Conservation (phyloP, 2,888 invertebrate species). For the Limenitis camilla region DNA sequence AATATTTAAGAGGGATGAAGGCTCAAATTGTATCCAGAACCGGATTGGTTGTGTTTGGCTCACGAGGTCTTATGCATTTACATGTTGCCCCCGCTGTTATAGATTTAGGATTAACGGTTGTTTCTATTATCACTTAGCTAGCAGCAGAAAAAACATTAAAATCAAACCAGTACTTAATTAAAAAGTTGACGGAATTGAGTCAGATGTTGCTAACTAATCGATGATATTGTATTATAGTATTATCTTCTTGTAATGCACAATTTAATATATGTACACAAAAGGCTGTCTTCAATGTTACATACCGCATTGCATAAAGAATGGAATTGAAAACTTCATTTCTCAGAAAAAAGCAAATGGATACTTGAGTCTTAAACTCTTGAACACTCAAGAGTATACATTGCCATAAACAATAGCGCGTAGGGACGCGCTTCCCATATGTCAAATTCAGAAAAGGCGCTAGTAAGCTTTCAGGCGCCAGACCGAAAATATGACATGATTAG, state of each 20-base stretch:
- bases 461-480: too few species aligned
- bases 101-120: slow-evolving; percentile 32
- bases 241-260: slow-evolving; percentile 39
- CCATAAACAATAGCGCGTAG: too few species aligned
- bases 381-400: too few species aligned
- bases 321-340: too few species aligned
- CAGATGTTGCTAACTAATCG: slow-evolving; percentile 23
- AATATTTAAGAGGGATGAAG: background rate
- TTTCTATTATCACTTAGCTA: slow-evolving; percentile 30
- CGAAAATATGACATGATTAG: too few species aligned
- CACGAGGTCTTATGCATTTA: slow-evolving; percentile 24
- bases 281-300: slow-evolving; percentile 38
- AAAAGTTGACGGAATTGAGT: background rate
- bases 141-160: background rate
- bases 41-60: slow-evolving; percentile 26
- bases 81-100: slow-evolving; percentile 18
- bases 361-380: too few species aligned
- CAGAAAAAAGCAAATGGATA: too few species aligned
- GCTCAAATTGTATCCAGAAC: slow-evolving; percentile 4
- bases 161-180: background rate
- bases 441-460: too few species aligned
- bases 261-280: slow-evolving; percentile 44
- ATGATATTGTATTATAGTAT: background rate
- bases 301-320: too few species aligned
- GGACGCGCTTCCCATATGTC: too few species aligned